Evolutionary conservation across 2,888 invertebrate species (phyloP), one percentile per base, ranked within the genome.

Genomic region (Tachina lurida): DNA sequence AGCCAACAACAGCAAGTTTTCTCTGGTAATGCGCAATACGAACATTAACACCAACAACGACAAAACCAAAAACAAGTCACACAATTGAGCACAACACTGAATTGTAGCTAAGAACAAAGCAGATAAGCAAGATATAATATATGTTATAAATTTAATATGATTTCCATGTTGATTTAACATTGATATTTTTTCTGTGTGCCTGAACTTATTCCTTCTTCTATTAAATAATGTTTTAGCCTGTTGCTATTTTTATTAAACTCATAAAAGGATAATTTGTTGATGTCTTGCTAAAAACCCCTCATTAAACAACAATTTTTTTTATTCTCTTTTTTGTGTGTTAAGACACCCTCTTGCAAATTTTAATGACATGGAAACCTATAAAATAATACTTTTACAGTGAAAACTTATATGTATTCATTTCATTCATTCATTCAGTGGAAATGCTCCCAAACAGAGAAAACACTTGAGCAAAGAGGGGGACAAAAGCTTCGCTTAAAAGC

Each of bases 311-410:
- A 31, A 12, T 7, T 19, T 47, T 31, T 47, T 15, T 65, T n/a
- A 4, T 31, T 31, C 31, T 7, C 7, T 31, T 31, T 31, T 31
- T 0, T 31, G 0, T 31, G 31, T 31, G 31, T 7, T 7, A 22
- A 17, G 15, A 15, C 63, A 13, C 17, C 13, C 19, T 12, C 10
- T 5, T 10, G n/a, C 10, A 43, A 22, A 58, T 22, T 39, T 41
- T 49, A n/a, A 31, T 68, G 68, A n/a, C 52, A 39, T 68, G 31
- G 17, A 68, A 68, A 49, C 31, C 65, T 47, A 67, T 52, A 52
- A 68, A 68, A 43, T 56, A 15, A 22, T 13, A 5, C 12, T 10
- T 58, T 15, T 9, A 58, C 17, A 56, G 19, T 41, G 45, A 56
- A 56, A 73, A 43, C 47, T 60, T 60, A 17, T 60, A 60, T 73